Evolutionary conservation across 2,113 vertebrate genomes (phyloP), one percentile per base, ranked within the genome.

Genomic region (Saccopteryx leptura): DNA sequence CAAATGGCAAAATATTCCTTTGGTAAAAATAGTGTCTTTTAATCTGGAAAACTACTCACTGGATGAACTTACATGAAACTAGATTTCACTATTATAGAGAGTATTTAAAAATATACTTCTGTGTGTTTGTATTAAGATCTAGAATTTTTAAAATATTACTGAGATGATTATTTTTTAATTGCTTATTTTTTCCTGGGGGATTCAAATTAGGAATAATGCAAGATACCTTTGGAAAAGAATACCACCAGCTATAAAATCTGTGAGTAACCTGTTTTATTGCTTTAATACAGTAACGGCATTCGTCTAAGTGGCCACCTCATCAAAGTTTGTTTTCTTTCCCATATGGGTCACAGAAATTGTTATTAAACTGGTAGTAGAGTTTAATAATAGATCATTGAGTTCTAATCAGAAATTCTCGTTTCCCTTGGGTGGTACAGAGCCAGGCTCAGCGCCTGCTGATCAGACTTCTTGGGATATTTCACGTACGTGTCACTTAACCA

Each of bases 221-320:
- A 99, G 99, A 17, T 99, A 99, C 91, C 99, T 99, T 39, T 99
- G 99, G 99, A 99, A 99, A 95, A 98, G 99, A 97, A 99, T 99
- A 97, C 99, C 99, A 19, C 99, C 99, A 96, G 99, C 99, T 81
- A 99, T 99, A 79, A 99, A 99, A 98, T 99, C 99, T 78, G 99
- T 99, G 98, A 99, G 99, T 98, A n/a, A 21, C 79, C 60, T 39
- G 1, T 48, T 2, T 54, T 68, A 9, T 17, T 66, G 2, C 33
- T 86, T 26, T 61, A 26, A 12, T 46, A 1, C 26, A 7, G 6
- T 56, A 33, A 31, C 18, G 13, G 2, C 15, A 17, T 24, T n/a
- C 26, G 5, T n/a, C 21, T 63, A 54, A 7, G 23, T 39, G n/a
- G 14, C 68, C 60, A 0, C 60, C 18, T 88, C 23, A 13, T 17